phyloP scores from a whole-genome alignment of 2,888 invertebrate genomes.

The Scaptomyza cyrtandrae region DNA sequence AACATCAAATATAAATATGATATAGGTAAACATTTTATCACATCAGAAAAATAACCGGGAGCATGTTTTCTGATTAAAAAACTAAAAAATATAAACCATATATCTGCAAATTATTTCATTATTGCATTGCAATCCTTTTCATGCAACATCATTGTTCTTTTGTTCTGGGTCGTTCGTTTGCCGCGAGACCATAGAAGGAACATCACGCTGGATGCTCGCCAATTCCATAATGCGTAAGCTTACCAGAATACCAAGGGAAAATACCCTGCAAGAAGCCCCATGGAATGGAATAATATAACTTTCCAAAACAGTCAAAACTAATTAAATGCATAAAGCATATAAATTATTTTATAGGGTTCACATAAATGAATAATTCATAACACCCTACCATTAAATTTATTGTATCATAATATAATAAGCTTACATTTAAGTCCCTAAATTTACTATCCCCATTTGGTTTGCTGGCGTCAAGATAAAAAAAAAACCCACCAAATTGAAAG shows the following conservation, averaged over 20 bases:
- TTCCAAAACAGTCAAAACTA: background rate
- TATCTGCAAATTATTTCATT: too few relatives aligned
- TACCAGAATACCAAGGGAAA: background rate
- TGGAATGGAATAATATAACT: background rate
- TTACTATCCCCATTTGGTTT: background rate
- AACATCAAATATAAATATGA: background rate
- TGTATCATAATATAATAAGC: slow-evolving; percentile 1
- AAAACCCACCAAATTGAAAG: slow-evolving; percentile 28
- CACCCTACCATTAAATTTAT: background rate
- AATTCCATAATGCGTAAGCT: slow-evolving; percentile 34
- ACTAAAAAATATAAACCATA: background rate
- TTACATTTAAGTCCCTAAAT: background rate
- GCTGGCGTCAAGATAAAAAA: background rate
- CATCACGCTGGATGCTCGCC: slow-evolving; percentile 56
- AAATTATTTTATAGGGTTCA: background rate
- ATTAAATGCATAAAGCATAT: background rate
- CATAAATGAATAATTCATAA: background rate
- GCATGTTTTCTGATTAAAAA: background rate
- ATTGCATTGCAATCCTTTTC: slow-evolving; percentile 17
- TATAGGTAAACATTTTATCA: background rate
- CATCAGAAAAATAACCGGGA: background rate
- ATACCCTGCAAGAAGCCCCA: slow-evolving; percentile 30
- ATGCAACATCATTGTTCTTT: slow-evolving; percentile 30
- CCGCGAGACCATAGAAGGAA: slow-evolving; percentile 38
- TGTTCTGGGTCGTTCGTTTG: slow-evolving; percentile 32